Base-by-base conservation (phyloP, 2,113 vertebrate genomes). In the Balaeniceps rex region DNA sequence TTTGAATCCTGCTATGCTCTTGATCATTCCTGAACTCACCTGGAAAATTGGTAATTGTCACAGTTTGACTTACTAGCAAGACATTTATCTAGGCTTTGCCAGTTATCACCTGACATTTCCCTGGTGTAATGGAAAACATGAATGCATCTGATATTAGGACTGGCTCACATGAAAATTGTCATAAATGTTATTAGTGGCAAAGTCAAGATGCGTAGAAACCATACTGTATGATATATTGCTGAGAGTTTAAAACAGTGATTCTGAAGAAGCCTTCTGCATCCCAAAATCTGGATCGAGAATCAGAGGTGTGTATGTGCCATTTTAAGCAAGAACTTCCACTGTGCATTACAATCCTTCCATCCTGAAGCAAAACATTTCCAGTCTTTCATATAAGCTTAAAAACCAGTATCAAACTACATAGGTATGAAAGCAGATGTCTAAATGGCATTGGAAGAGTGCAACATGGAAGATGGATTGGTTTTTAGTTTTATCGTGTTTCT, bases 31-130 rank as follows among this genome's bases (percentile, higher is more conserved):
- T 92, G 72, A 95, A 83, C 69, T 90, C 7, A 0, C 69, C 57
- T 93, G 83, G 93, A 97, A 94, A 95, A 92, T 76, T 64, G 26
- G 51, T 90, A 95, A 94, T 95, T 92, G 82, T 88, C 85, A 84
- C 79, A 94, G 65, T 94, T 88, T 88, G 72, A 82, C 44, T 87
- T 78, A 75, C 76, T 65, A 88, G 60, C 42, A 80, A 88, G 84
- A 64, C 14, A 79, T 92, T 82, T 88, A 66, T 87, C 72, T 65
- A 79, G 64, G 44, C 26, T 94, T 91, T 96, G 93, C 79, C 65
- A 92, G 2, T 87, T 91, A 79, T 79, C 65, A 61, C 23, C 47
- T 71, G 68, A 29, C 90, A 87, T 90, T 95, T 88, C 60, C 44
- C 49, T 58, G 61, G 33, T 68, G 26, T 58, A 83, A 84, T 51